A percentile compares a stretch with the other conserved stretches of the same genome.
Conservation (phyloP, 1,140 invertebrate species). For the Macrobrachium rosenbergii region DNA sequence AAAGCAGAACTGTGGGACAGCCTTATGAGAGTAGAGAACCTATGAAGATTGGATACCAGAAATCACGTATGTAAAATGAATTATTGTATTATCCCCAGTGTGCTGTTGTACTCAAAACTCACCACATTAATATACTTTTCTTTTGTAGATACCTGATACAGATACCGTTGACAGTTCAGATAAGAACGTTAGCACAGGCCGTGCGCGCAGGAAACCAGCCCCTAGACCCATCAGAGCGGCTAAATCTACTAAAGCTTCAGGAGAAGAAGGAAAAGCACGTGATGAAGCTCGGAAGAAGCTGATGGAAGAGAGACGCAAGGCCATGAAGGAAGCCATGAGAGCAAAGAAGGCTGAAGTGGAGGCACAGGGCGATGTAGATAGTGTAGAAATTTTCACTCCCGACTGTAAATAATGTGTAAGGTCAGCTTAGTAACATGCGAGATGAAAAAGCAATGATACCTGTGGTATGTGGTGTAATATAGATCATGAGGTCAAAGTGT, state of each 20-base stretch:
- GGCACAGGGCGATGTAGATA: conserved; percentile 67
- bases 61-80: too few relatives aligned
- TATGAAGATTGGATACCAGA: too few relatives aligned
- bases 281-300: conserved; percentile 85
- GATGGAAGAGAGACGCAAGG: conserved; percentile 82
- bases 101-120: background rate
- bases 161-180: conserved; percentile 21
- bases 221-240: conserved; percentile 65
- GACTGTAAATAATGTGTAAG: conserved; percentile 66
- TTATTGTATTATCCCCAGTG: background rate
- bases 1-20: too few relatives aligned
- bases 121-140: background rate
- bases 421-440: background rate
- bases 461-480: background rate
- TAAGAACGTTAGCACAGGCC: conserved; percentile 66
- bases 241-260: conserved; percentile 67
- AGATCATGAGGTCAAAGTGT: background rate
- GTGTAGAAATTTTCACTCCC: conserved; percentile 77
- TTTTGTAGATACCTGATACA: background rate
- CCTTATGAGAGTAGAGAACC: too few relatives aligned
- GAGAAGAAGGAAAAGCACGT: conserved; percentile 74
- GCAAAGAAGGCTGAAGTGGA: conserved; percentile 55
- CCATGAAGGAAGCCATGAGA: conserved; percentile 72
- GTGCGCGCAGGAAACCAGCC: conserved; percentile 69
- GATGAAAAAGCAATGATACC: background rate